Base-by-base conservation (phyloP, 2,888 invertebrate genomes). In the Scaptomyza flava region DNA sequence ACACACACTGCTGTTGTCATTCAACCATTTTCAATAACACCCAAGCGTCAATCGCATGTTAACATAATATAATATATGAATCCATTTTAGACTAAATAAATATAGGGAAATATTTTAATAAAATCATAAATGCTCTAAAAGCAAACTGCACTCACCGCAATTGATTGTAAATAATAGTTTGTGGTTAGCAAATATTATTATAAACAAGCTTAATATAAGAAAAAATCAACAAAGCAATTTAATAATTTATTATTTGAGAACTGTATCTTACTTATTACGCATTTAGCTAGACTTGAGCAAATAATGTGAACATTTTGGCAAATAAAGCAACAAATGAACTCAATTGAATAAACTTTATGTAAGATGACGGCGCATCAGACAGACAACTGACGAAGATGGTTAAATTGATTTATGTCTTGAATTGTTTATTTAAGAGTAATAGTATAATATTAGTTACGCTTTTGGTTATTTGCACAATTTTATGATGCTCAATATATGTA, bases 391-490 rank as follows among this genome's bases (percentile, higher is more conserved):
- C 9, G 30, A 56, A 23, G 9, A 27, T 34, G 33, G 1, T 38
- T 38, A 41, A 41, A 41, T 41, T 41, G 17, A 17, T 41, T 17
- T 17, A 41, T 17, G 11, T 41, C 1, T 17, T 33, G 17, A 12
- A 17, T 12, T 36, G 34, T 20, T 48, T 34, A 8, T n/a, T 33
- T 33, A 33, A 50, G 50, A 34, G 34, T 34, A 4, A 27, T 27
- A 27, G 27, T 27, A 4, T 27, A 27, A n/a, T 42, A 31, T 42
- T 20, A 33, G 30, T 14, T 43, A 43, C 43, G 7, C 12, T 1
- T 9, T 33, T 31, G 43, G 34, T 42, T 43, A 36, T 48, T 43
- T 63, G 53, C 42, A 53, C 62, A 62, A 34, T 47, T 61, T 52
- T 47, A 51, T 46, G 46, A 30, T 8, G 27, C 14, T 34, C 20